Conservation (phyloP, 2,113 vertebrate species). For the Eleginops maclovinus region DNA sequence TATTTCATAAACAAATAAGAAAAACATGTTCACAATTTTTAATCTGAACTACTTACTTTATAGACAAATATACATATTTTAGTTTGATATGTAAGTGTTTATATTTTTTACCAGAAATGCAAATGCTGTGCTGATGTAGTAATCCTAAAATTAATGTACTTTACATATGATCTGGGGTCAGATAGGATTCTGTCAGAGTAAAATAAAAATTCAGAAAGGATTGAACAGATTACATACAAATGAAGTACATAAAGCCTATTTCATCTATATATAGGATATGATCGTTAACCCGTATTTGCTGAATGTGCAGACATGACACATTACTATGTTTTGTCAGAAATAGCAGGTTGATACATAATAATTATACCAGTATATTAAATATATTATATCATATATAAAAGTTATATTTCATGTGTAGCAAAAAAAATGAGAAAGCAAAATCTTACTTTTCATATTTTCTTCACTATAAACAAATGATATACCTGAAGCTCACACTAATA, state of each 20-base stretch:
- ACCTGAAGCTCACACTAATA: not conserved
- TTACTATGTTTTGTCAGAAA: not conserved
- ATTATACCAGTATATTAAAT: too few relatives aligned
- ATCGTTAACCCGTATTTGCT: not conserved
- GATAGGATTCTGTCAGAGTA: not conserved
- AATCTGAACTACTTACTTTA: not conserved
- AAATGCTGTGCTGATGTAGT: not conserved
- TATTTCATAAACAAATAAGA: not conserved
- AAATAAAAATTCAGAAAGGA: not conserved
- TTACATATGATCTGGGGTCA: not conserved
- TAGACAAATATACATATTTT: too few relatives aligned
- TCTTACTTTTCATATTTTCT: not conserved
- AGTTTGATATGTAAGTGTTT: too few relatives aligned
- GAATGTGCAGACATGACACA: not conserved
- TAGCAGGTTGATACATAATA: not conserved
- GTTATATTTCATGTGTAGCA: not conserved
- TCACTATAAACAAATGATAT: not conserved
- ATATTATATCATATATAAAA: not conserved
- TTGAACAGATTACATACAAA: not conserved
- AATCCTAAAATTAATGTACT: not conserved
- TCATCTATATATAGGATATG: too few relatives aligned
- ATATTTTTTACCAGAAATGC: not conserved
- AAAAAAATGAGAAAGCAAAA: not conserved
- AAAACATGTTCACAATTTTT: not conserved
- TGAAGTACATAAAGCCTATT: too few relatives aligned